Evolutionary conservation across 2,797 vertebrate species (phyloP), one percentile per base, ranked within the genome.

Genomic region (Alauda arvensis): DNA sequence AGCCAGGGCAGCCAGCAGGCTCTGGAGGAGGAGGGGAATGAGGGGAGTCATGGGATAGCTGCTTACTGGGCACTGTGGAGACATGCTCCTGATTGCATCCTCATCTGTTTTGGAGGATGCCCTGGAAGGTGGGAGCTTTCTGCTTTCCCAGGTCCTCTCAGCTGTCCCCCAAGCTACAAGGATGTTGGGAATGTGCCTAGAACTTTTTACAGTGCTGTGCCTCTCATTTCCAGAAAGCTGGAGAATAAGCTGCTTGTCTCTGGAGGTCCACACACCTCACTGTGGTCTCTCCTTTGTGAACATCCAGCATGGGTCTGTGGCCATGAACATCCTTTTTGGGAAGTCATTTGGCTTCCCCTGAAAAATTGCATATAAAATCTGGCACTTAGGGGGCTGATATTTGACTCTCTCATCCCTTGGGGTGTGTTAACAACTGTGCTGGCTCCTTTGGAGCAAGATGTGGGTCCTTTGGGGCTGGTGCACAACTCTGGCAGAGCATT

Each of bases 1-100:
- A 85, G 43, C 70, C 83, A 88, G 69, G 63, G 70, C 20, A 33
- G 75, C 31, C 65, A 5, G 33, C 74, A 83, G 79, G 61, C 63
- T 91, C 49, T 40, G 66, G 72, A 59, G 51, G 77, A 66, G 51
- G 77, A 66, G 52, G 90, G 25, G 71, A 80, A 12, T 31, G 65
- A 76, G 39, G 63, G 10, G 18, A 21, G 5, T 29, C 2, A 0
- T 3, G 0, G 81, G 25, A 15, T 59, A 40, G 8, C n/a, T 33
- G 39, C 61, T 61, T 61, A 31, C 37, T 65, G 45, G 33, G 20
- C 62, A 28, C 29, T 33, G 49, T 4, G 16, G 40, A 21, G 39
- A 26, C 60, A 43, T 60, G 37, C n/a, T 90, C 21, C 26, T 66
- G 57, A 8, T 26, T 56, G 15, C 59, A 39, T 82, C 42, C 40